Evolutionary conservation across 2,797 vertebrate species (phyloP).

Genomic region (Megaceryle alcyon): DNA sequence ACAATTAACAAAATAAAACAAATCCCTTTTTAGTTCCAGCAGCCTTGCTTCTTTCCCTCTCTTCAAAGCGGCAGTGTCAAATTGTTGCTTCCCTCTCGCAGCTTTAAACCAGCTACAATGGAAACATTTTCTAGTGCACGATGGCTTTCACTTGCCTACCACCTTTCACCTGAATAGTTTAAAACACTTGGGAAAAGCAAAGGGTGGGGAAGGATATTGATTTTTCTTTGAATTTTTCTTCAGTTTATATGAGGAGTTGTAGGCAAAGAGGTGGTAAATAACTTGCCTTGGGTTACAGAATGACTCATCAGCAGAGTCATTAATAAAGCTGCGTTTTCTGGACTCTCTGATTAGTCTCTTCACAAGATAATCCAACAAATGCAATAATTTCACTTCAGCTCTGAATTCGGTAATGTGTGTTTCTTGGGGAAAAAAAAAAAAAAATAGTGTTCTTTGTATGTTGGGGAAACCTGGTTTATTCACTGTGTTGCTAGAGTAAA

Average conservation of each 20-base stretch:
- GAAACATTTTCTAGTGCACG: rapidly evolving
- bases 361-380: neutral
- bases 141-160: neutral
- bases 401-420: neutral
- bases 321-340: neutral
- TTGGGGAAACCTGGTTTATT: constrained; percentile 26
- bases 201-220: constrained; percentile 6
- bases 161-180: neutral
- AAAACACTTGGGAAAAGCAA: neutral
- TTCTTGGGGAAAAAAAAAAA: neutral
- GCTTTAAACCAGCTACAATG: neutral
- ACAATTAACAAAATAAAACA: constrained; percentile 51
- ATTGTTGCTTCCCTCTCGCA: neutral
- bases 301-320: neutral
- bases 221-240: constrained; percentile 18
- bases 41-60: neutral
- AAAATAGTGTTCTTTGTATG: neutral
- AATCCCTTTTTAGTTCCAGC: neutral
- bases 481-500: neutral
- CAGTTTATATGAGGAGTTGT: neutral
- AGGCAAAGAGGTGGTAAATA: neutral
- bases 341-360: neutral
- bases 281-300: neutral
- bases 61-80: constrained; percentile 27
- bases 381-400: neutral